A percentile compares a stretch with the other conserved stretches of the same genome.
These are phyloP conservation scores for Stenopsyche tienmushanensis DNA, from an alignment of 1,140 invertebrate species.

Conservation along the genomic window DNA sequence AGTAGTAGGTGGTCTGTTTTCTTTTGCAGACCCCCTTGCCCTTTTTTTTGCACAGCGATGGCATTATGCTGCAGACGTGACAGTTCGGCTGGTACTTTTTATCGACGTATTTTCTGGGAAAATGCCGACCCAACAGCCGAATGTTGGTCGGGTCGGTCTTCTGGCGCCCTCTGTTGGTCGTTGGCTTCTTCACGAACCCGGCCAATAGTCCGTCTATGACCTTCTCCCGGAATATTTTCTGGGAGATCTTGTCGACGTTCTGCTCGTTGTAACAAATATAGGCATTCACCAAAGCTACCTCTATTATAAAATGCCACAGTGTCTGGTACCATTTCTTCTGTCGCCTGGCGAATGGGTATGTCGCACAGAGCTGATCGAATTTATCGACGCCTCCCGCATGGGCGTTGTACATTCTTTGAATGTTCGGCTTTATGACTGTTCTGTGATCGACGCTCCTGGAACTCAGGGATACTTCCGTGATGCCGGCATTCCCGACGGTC, in stretches of 20 bases:
- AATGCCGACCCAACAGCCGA: background rate
- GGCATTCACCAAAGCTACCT: slow-evolving; percentile 1
- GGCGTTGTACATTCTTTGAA: slow-evolving; percentile 26
- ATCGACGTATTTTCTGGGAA: background rate
- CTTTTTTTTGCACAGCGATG: slow-evolving; percentile 1
- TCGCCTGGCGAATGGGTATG: background rate
- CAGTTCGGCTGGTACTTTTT: background rate
- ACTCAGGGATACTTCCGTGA: background rate
- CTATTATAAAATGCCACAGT: slow-evolving; percentile 3
- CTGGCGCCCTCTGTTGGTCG: background rate
- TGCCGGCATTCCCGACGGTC: background rate
- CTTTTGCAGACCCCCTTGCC: background rate
- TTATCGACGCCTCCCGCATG: slow-evolving; percentile 34
- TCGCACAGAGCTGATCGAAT: slow-evolving; percentile 14
- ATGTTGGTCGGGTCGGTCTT: background rate
- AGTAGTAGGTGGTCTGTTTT: background rate
- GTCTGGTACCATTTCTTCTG: slow-evolving; percentile 5
- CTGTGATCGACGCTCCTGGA: background rate
- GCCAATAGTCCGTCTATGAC: slow-evolving; percentile 1
- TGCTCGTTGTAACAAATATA: slow-evolving; percentile 1
- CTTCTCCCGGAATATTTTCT: background rate
- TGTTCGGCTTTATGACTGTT: slow-evolving; percentile 2
- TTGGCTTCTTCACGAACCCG: background rate
- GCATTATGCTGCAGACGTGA: slow-evolving; percentile 1
- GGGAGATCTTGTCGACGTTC: background rate